phyloP scores from a whole-genome alignment of 2,888 invertebrate genomes.

The Scaptomyza tumidula region DNA sequence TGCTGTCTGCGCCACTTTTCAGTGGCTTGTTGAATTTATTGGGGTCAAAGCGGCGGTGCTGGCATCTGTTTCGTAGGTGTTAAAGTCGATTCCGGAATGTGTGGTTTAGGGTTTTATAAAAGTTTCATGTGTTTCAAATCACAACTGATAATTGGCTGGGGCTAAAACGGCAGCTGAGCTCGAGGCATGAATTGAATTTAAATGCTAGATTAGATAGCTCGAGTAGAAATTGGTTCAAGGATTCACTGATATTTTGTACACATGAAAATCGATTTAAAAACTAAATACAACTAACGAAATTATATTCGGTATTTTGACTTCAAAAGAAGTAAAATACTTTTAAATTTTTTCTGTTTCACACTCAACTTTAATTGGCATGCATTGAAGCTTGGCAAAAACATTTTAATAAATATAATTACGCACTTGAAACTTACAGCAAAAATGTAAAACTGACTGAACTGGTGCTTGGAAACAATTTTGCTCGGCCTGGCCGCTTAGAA shows the following conservation, averaged over 20 bases:
- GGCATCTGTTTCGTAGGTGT: slow-evolving; percentile 37
- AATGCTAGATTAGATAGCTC: slow-evolving; percentile 53
- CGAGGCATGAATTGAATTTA: slow-evolving; percentile 57
- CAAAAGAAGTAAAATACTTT: too few species aligned
- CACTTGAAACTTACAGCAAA: slow-evolving; percentile 19
- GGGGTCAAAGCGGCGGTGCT: slow-evolving; percentile 52
- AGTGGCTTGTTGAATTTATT: slow-evolving; percentile 61
- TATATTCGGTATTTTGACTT: background rate
- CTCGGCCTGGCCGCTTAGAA: slow-evolving; percentile 12
- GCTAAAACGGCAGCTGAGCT: slow-evolving; percentile 55
- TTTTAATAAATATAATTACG: slow-evolving; percentile 36
- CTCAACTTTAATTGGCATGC: slow-evolving; percentile 18
- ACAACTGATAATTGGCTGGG: slow-evolving; percentile 67
- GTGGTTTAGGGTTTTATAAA: slow-evolving; percentile 28
- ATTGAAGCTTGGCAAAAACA: slow-evolving; percentile 6
- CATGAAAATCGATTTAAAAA: too few species aligned
- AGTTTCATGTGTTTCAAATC: slow-evolving; percentile 56
- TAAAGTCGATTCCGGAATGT: slow-evolving; percentile 19
- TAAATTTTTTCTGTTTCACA: background rate
- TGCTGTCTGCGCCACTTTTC: slow-evolving; percentile 26
- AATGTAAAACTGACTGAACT: background rate
- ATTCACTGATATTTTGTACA: background rate
- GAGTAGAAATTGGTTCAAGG: slow-evolving; percentile 6
- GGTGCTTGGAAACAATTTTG: slow-evolving; percentile 23
- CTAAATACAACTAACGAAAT: too few species aligned